These are phyloP conservation scores for Mimachlamys varia DNA, from an alignment of 2,888 invertebrate genomes.

Conservation along the genomic window DNA sequence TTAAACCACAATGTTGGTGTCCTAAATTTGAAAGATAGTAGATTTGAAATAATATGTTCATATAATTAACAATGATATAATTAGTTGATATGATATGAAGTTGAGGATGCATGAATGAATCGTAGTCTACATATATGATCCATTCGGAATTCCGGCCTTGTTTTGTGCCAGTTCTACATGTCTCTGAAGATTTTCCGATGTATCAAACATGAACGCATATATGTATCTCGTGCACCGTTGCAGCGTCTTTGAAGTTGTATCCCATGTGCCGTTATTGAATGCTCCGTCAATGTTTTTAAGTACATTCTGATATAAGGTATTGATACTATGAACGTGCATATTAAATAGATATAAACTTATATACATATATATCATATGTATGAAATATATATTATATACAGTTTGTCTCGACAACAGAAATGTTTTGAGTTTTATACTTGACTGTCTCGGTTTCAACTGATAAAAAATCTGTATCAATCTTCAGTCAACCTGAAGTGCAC, in stretches of 20 bases:
- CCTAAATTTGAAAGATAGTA: too few relatives aligned
- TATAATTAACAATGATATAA: background rate
- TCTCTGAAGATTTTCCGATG: background rate
- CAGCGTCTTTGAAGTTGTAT: conserved; percentile 16
- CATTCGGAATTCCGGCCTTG: background rate
- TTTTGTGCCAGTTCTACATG: background rate
- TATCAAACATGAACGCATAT: background rate
- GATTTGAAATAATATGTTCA: too few relatives aligned
- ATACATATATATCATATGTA: background rate
- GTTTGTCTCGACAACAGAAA: background rate
- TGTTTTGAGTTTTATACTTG: background rate
- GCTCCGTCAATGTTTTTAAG: background rate
- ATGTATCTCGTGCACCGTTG: background rate
- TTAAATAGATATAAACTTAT: too few relatives aligned
- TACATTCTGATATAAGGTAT: background rate
- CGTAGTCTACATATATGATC: background rate
- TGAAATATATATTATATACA: background rate
- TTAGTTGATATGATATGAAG: background rate
- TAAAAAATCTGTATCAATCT: background rate
- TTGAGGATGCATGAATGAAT: background rate
- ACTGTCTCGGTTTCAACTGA: background rate
- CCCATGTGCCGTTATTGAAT: background rate
- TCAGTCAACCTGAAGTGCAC: background rate
- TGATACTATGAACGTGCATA: background rate
- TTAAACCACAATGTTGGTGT: too few relatives aligned